phyloP scores from a whole-genome alignment of 1,140 invertebrate genomes.

The Spodoptera frugiperda region DNA sequence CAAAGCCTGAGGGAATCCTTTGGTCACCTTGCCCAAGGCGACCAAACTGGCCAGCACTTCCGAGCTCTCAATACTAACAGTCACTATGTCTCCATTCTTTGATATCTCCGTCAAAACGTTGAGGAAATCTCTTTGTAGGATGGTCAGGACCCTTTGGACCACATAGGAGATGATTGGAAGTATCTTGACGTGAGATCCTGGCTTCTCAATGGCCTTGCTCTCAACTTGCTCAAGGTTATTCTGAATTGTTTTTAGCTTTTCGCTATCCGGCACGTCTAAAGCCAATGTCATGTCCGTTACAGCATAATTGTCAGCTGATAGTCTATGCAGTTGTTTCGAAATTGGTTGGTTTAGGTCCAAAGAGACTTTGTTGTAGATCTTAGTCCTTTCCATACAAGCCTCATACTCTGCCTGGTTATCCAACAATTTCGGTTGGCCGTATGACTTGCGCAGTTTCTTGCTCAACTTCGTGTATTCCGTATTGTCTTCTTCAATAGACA shows the following conservation, averaged over 20 bases:
- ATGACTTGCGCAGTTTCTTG: constrained; percentile 74
- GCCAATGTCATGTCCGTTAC: constrained; percentile 61
- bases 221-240: constrained; percentile 57
- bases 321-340: constrained; percentile 64
- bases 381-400: constrained; percentile 55
- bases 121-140: constrained; percentile 59
- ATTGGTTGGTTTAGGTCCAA: constrained; percentile 70
- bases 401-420: constrained; percentile 67
- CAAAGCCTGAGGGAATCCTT: constrained; percentile 67
- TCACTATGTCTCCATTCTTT: constrained; percentile 26
- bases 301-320: constrained; percentile 49
- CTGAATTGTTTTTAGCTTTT: constrained; percentile 58
- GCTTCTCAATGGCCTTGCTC: constrained; percentile 49
- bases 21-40: constrained; percentile 59
- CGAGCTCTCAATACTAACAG: constrained; percentile 40
- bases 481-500: constrained; percentile 60
- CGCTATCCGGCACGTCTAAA: constrained; percentile 67
- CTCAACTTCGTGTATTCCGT: constrained; percentile 63
- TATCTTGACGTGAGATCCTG: constrained; percentile 62
- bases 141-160: constrained; percentile 71
- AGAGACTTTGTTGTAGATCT: constrained; percentile 63
- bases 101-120: not conserved
- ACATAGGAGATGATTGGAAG: constrained; percentile 77
- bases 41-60: constrained; percentile 63
- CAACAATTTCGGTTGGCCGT: constrained; percentile 75